Evolutionary conservation across 2,797 vertebrate genomes (phyloP).

Genomic region (Scleropages formosus): DNA sequence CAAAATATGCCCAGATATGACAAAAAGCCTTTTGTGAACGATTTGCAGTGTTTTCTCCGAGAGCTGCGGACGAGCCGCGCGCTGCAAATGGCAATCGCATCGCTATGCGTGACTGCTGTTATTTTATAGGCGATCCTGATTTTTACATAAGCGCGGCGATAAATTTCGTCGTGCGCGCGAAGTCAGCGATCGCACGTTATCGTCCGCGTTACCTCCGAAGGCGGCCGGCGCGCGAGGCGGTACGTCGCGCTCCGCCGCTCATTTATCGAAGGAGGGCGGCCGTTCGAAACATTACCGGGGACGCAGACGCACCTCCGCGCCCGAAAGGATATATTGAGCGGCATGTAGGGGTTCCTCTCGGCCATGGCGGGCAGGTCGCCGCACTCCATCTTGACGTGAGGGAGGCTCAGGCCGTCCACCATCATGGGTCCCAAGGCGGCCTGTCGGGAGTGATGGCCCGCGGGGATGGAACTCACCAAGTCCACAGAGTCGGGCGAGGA

Average conservation of each 20-base stretch:
- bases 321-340: slow-evolving; percentile 88
- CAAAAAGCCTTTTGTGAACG: slow-evolving; percentile 31
- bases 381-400: slow-evolving; percentile 74
- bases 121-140: slow-evolving; percentile 17
- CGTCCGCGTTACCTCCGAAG: slow-evolving; percentile 17
- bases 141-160: neutral
- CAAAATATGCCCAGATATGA: slow-evolving; percentile 15
- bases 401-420: slow-evolving; percentile 67
- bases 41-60: slow-evolving; percentile 29
- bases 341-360: slow-evolving; percentile 69
- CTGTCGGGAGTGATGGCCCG: slow-evolving; percentile 66
- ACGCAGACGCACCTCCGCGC: neutral
- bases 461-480: slow-evolving; percentile 62
- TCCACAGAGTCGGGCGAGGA: slow-evolving; percentile 66
- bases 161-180: slow-evolving; percentile 12
- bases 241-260: slow-evolving; percentile 18
- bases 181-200: neutral
- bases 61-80: slow-evolving; percentile 2
- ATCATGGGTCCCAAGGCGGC: slow-evolving; percentile 55
- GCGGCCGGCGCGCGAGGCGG: neutral
- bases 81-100: slow-evolving; percentile 14
- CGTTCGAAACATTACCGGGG: slow-evolving; percentile 7
- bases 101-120: neutral
- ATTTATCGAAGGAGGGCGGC: slow-evolving; percentile 33
- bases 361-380: slow-evolving; percentile 66